phyloP scores from a whole-genome alignment of 2,113 vertebrate genomes.

The Neogale vison region DNA sequence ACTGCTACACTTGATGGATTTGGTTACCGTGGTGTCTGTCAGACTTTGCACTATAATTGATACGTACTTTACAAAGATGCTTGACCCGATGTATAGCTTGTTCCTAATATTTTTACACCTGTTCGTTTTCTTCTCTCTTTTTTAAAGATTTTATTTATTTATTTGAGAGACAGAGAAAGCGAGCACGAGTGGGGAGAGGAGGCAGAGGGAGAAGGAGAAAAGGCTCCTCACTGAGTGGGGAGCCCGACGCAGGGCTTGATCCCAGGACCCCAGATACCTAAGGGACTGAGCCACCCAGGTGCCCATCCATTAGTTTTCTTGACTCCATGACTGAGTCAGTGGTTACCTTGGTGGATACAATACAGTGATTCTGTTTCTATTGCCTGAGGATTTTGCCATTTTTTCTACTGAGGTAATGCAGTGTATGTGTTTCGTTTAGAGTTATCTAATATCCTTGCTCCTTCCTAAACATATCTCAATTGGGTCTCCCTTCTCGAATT shows the following conservation, averaged over 20 bases:
- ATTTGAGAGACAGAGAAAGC: background rate
- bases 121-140: background rate
- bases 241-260: background rate
- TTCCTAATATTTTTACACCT: background rate
- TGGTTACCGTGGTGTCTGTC: background rate
- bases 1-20: slow-evolving; percentile 10
- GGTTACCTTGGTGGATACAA: background rate
- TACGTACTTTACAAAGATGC: background rate
- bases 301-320: background rate
- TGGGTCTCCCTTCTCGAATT: background rate
- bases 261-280: background rate
- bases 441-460: background rate
- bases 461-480: background rate
- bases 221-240: background rate
- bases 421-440: background rate
- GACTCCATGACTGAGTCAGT: background rate
- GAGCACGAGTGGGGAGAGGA: background rate
- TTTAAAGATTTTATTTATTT: background rate
- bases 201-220: background rate
- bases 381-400: background rate
- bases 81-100: background rate
- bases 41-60: background rate
- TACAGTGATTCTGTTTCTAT: background rate
- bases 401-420: background rate
- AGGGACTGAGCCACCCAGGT: background rate